These are phyloP conservation scores for Lamellibrachia columna DNA, from an alignment of 2,888 invertebrate genomes.

Conservation along the genomic window DNA sequence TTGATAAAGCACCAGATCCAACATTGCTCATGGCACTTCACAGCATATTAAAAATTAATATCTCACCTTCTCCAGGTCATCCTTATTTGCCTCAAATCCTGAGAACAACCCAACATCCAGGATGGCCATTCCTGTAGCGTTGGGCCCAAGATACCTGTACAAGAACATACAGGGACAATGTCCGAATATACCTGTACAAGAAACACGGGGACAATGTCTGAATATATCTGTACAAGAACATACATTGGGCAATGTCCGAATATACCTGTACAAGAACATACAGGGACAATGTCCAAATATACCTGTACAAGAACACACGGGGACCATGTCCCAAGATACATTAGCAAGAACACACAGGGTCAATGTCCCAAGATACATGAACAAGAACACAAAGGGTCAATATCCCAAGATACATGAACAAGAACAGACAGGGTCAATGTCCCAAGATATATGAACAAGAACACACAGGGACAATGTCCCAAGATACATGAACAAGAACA, in stretches of 20 bases:
- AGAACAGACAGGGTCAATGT: neutral
- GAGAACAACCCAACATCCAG: slow-evolving; percentile 38
- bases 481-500: too few species aligned
- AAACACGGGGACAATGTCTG: too few species aligned
- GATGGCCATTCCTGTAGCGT: slow-evolving; percentile 40
- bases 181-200: neutral
- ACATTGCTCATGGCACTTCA: too few species aligned
- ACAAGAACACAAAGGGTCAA: neutral
- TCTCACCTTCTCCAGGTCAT: slow-evolving; percentile 33
- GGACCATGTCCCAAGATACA: too few species aligned
- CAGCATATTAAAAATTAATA: too few species aligned
- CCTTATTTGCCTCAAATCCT: slow-evolving; percentile 34
- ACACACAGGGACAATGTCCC: too few species aligned
- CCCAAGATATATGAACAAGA: neutral
- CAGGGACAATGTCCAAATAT: neutral
- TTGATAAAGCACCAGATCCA: too few species aligned
- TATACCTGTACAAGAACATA: neutral
- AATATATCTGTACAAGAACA: too few species aligned
- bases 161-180: neutral
- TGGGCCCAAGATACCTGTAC: neutral
- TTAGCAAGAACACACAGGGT: too few species aligned
- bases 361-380: neutral
- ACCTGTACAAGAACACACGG: too few species aligned
- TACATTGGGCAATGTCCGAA: neutral
- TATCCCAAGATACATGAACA: neutral